Conservation (phyloP, 2,797 vertebrate genomes). For the Sciurus vulgaris region DNA sequence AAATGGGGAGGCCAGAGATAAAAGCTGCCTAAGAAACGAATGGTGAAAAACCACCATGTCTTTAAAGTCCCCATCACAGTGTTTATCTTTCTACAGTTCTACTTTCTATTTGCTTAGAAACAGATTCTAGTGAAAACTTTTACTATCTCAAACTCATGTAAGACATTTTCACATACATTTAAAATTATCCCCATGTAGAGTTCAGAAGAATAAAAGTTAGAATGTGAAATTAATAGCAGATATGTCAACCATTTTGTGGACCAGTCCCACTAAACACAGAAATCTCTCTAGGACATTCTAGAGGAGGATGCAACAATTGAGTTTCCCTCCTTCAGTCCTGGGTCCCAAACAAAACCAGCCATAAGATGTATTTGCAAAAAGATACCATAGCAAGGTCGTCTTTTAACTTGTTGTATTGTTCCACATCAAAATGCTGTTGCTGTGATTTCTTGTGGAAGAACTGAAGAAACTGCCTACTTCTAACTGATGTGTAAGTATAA, state of each 20-base stretch:
- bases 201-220: not conserved
- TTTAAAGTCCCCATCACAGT: not conserved
- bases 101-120: not conserved
- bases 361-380: accelerated
- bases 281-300: too few relatives aligned
- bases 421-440: conserved; percentile 91
- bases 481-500: conserved; percentile 91
- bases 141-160: not conserved
- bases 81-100: not conserved
- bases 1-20: not conserved
- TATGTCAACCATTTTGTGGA: not conserved
- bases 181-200: not conserved
- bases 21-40: not conserved
- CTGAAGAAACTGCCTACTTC: conserved; percentile 94
- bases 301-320: not conserved
- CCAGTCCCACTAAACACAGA: not conserved
- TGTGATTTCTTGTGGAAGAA: conserved; percentile 93
- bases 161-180: not conserved
- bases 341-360: not conserved
- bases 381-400: conserved; percentile 93
- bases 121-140: not conserved
- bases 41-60: not conserved
- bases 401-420: conserved; percentile 93
- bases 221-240: not conserved
- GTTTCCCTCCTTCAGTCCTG: not conserved